These are phyloP conservation scores for Scaptomyza montana DNA, from an alignment of 1,140 invertebrate genomes.

Conservation along the genomic window DNA sequence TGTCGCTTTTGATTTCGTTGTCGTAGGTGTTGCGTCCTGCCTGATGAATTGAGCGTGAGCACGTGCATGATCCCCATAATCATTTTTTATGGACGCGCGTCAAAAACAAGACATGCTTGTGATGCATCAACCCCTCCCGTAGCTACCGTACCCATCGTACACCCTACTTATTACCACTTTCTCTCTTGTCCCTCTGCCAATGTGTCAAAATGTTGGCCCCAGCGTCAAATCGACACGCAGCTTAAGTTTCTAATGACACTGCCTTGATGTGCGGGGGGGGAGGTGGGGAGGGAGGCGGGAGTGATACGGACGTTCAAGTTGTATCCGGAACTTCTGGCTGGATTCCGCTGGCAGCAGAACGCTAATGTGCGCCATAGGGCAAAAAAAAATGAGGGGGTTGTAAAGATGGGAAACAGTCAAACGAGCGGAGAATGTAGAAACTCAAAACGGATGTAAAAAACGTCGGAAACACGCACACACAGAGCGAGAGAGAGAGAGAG, in stretches of 20 bases:
- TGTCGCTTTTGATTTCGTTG: background rate
- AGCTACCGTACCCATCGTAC: background rate
- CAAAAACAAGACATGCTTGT: slow-evolving; percentile 64
- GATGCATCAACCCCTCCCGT: slow-evolving; percentile 13
- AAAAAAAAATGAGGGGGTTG: background rate
- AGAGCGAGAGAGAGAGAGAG: background rate
- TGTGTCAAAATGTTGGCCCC: slow-evolving; percentile 69
- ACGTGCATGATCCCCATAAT: slow-evolving; percentile 80
- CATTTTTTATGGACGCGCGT: slow-evolving; percentile 78
- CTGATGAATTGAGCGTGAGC: slow-evolving; percentile 79
- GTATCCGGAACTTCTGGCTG: slow-evolving; percentile 43
- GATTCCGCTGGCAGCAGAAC: slow-evolving; percentile 29
- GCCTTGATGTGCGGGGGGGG: slow-evolving; percentile 9
- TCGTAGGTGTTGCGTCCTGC: slow-evolving; percentile 64
- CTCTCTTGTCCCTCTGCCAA: slow-evolving; percentile 37
- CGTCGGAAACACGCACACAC: slow-evolving; percentile 54
- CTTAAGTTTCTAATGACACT: slow-evolving; percentile 57
- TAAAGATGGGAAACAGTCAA: background rate
- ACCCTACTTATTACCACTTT: background rate
- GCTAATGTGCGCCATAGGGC: slow-evolving; percentile 44
- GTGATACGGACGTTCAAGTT: slow-evolving; percentile 24
- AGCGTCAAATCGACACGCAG: slow-evolving; percentile 55
- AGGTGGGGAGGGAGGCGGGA: background rate
- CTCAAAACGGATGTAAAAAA: slow-evolving; percentile 56
- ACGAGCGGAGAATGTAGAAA: slow-evolving; percentile 4